These are phyloP conservation scores for Dryobota labecula DNA, from an alignment of 2,888 invertebrate genomes.

Conservation along the genomic window DNA sequence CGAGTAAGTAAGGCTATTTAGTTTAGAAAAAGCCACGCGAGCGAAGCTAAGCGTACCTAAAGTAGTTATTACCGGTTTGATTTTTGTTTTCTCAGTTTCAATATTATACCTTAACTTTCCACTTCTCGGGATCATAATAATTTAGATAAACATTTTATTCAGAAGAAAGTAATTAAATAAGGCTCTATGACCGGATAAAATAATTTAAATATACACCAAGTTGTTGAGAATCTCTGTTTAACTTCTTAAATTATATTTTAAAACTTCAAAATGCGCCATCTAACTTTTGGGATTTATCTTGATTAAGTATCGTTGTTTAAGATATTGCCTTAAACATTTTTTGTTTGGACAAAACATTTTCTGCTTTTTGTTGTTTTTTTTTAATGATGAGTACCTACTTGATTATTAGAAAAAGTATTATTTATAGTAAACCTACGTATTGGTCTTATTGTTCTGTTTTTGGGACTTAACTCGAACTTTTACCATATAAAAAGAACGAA, in stretches of 20 bases:
- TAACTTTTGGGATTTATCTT: slow-evolving; percentile 57
- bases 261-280: slow-evolving; percentile 50
- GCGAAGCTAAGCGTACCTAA: too few relatives aligned
- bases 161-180: slow-evolving; percentile 48
- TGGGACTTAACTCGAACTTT: too few relatives aligned
- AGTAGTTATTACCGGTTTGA: background rate
- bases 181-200: slow-evolving; percentile 39
- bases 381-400: background rate
- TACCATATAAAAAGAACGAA: background rate
- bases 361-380: slow-evolving; percentile 16
- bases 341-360: slow-evolving; percentile 29
- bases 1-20: too few relatives aligned
- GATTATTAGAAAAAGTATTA: background rate
- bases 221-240: slow-evolving; percentile 41
- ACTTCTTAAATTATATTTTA: slow-evolving; percentile 58
- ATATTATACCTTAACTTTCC: too few relatives aligned
- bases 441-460: background rate
- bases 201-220: slow-evolving; percentile 48
- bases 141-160: slow-evolving; percentile 42
- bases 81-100: background rate
- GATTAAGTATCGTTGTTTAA: slow-evolving; percentile 54
- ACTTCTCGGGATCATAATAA: slow-evolving; percentile 2
- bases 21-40: too few relatives aligned
- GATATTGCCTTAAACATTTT: slow-evolving; percentile 49
- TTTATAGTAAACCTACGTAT: background rate